These are phyloP conservation scores for Zaprionus inermis DNA, from an alignment of 1,140 invertebrate genomes.

Conservation along the genomic window DNA sequence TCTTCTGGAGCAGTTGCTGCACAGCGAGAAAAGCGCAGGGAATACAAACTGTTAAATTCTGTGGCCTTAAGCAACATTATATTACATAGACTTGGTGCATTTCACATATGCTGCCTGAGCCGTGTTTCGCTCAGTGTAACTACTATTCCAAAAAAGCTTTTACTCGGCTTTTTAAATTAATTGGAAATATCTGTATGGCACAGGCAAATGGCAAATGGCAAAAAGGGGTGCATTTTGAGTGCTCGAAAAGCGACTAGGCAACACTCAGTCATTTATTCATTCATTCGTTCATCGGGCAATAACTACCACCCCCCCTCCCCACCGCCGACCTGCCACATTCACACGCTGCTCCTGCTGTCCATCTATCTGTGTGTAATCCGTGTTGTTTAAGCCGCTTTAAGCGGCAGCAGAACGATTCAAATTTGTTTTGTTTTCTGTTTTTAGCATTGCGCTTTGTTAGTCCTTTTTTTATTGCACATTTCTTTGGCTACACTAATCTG, in stretches of 20 bases:
- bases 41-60: too few relatives aligned
- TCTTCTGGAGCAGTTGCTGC: conserved; percentile 21
- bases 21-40: conserved; percentile 4
- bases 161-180: conserved; percentile 60
- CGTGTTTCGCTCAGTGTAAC: not conserved
- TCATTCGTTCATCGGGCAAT: not conserved
- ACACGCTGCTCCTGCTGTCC: not conserved
- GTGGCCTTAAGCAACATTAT: too few relatives aligned
- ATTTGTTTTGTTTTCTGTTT: conserved; percentile 56
- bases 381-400: conserved; percentile 64
- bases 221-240: conserved; percentile 6
- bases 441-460: conserved; percentile 25
- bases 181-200: conserved; percentile 66
- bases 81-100: too few relatives aligned
- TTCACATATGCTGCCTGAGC: not conserved
- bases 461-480: conserved; percentile 51
- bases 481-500: conserved; percentile 77
- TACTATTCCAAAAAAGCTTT: conserved; percentile 2
- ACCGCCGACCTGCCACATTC: not conserved
- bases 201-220: not conserved
- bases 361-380: conserved; percentile 10
- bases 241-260: conserved; percentile 3
- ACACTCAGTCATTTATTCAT: conserved; percentile 2
- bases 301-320: not conserved
- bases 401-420: conserved; percentile 71